Evolutionary conservation across 1,140 invertebrate genomes (phyloP), one percentile per base, ranked within the genome.

Genomic region (Triops cancriformis): DNA sequence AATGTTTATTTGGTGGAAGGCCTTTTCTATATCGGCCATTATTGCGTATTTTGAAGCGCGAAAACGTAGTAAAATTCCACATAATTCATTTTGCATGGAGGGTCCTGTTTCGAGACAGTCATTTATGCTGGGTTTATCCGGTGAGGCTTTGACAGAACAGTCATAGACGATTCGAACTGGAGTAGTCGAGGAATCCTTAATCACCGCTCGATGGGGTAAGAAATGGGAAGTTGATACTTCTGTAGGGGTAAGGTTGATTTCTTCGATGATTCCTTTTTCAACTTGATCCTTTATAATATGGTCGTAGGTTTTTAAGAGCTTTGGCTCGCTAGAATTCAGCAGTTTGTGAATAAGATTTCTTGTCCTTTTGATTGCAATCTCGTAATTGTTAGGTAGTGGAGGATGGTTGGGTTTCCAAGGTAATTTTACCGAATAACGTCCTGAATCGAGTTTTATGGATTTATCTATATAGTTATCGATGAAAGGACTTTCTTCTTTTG

Each of bases 1-100:
- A 7, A 81, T 51, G 18, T 64, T 41, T 12, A 82, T 79, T 75
- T n/a, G n/a, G n/a, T n/a, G n/a, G n/a, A n/a, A n/a, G n/a, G n/a
- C n/a, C n/a, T n/a, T n/a, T n/a, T n/a, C n/a, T n/a, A n/a, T n/a
- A n/a, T n/a, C n/a, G n/a, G n/a, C n/a, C n/a, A n/a, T n/a, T n/a
- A 84, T 73, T 2, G 82, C 84, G 73, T 81, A 80, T 14, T 43
- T 41, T 37, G 80, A 80, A 12, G 64, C 41, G 79, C 82, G 42
- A 76, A 82, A 83, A 37, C 81, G 26, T 23, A 82, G 11, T 1
- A 83, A 14, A 11, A 81, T 76, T 41, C 37, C 28, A n/a, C 81
- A 80, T 37, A 83, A 31, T 41, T 72, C 80, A 80, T 42, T 75
- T 78, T 81, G 81, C 75, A 77, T 73, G 76, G 18, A 31, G n/a